A percentile compares a stretch with the other conserved stretches of the same genome.
These are phyloP conservation scores for Periophthalmus modestus DNA, from an alignment of 2,113 vertebrate species.

Conservation along the genomic window DNA sequence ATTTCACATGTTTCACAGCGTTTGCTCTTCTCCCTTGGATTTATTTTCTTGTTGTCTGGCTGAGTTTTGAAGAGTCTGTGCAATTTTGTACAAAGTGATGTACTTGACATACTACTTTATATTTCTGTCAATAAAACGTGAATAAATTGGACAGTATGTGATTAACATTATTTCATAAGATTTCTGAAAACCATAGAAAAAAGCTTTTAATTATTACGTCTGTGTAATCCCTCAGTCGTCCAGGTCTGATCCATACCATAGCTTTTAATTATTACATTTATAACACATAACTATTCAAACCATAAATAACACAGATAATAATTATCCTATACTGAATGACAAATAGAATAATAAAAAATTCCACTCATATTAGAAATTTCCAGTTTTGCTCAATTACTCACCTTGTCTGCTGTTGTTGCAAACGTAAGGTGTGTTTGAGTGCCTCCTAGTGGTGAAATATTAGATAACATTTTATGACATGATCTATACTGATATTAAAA, in stretches of 20 bases:
- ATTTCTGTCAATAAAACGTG: conserved; percentile 83
- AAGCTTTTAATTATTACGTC: too few relatives aligned
- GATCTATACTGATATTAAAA: too few relatives aligned
- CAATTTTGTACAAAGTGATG: conserved; percentile 83
- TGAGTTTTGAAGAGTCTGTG: conserved; percentile 78
- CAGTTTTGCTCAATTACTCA: not conserved
- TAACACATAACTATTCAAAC: not conserved
- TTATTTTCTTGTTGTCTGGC: conserved; percentile 68
- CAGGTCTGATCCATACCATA: too few relatives aligned
- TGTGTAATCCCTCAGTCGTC: too few relatives aligned
- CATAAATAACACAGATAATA: not conserved
- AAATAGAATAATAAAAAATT: not conserved
- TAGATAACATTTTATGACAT: not conserved
- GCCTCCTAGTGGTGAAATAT: conserved; percentile 44
- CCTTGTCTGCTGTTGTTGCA: not conserved
- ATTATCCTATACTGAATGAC: not conserved
- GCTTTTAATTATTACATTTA: too few relatives aligned
- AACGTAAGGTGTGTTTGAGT: not conserved
- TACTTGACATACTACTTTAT: conserved; percentile 82
- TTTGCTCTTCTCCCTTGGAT: conserved; percentile 42
- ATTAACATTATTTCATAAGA: conserved; percentile 10
- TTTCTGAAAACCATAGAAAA: not conserved
- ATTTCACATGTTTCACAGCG: conserved; percentile 62
- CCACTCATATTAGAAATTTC: not conserved
- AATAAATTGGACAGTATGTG: conserved; percentile 44